Evolutionary conservation across 2,113 vertebrate genomes (phyloP).

Genomic region (Recurvirostra avosetta): DNA sequence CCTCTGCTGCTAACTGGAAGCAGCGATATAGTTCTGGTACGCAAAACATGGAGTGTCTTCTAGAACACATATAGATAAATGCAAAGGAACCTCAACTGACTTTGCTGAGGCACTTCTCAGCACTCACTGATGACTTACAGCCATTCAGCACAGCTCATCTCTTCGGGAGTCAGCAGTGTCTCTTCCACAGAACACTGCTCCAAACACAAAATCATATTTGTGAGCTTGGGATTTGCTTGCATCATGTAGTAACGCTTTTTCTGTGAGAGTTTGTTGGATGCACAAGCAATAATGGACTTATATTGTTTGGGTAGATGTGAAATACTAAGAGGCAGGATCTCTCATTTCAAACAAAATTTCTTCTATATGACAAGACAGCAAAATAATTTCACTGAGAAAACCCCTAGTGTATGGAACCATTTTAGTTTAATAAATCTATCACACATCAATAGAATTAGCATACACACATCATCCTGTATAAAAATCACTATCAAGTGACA

Average conservation of each 20-base stretch:
- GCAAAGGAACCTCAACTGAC: background rate
- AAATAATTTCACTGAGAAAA: background rate
- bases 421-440: background rate
- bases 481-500: background rate
- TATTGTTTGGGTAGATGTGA: background rate
- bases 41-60: background rate
- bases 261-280: background rate
- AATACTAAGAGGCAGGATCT: background rate
- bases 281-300: background rate
- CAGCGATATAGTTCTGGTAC: background rate
- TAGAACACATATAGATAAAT: background rate
- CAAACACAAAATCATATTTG: background rate
- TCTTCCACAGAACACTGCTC: background rate
- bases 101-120: background rate
- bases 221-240: background rate
- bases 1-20: background rate
- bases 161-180: background rate
- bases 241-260: background rate
- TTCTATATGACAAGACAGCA: background rate
- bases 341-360: background rate
- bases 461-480: background rate
- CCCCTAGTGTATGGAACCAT: background rate
- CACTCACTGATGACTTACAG: background rate
- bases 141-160: background rate
- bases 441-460: background rate